Conservation (phyloP, 2,113 vertebrate genomes). For the Pteronura brasiliensis region DNA sequence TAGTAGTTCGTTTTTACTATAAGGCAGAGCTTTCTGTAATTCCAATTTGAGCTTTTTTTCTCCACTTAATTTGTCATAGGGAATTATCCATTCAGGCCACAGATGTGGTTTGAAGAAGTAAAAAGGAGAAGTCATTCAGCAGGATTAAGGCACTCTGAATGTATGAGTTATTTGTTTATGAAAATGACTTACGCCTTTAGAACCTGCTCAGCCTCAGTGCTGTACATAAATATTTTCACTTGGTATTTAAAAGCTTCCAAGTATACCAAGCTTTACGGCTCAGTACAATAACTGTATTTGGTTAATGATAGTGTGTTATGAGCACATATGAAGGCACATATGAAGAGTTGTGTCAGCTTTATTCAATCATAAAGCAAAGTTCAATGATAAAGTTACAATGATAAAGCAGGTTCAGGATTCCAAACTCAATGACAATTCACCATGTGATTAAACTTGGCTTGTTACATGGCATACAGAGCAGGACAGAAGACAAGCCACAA, state of each 20-base stretch:
- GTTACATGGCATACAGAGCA: too few relatives aligned
- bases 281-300: neutral
- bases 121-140: conserved; percentile 8
- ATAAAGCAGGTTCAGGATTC: too few relatives aligned
- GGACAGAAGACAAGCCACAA: too few relatives aligned
- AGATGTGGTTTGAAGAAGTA: conserved; percentile 15
- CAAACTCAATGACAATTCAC: too few relatives aligned
- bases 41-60: neutral
- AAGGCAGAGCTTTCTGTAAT: neutral
- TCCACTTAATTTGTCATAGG: conserved; percentile 20
- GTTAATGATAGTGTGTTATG: neutral
- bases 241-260: conserved; percentile 19
- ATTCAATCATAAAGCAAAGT: neutral
- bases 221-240: conserved; percentile 2
- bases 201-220: neutral
- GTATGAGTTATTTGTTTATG: conserved; percentile 11
- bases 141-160: conserved; percentile 2
- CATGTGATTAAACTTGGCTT: too few relatives aligned
- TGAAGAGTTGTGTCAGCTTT: neutral
- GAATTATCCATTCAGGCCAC: conserved; percentile 35
- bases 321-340: neutral
- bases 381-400: neutral
- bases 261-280: neutral
- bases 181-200: conserved; percentile 21
- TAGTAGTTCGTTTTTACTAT: neutral